Evolutionary conservation across 1,140 invertebrate genomes (phyloP).

Genomic region (Tetranychus urticae): DNA sequence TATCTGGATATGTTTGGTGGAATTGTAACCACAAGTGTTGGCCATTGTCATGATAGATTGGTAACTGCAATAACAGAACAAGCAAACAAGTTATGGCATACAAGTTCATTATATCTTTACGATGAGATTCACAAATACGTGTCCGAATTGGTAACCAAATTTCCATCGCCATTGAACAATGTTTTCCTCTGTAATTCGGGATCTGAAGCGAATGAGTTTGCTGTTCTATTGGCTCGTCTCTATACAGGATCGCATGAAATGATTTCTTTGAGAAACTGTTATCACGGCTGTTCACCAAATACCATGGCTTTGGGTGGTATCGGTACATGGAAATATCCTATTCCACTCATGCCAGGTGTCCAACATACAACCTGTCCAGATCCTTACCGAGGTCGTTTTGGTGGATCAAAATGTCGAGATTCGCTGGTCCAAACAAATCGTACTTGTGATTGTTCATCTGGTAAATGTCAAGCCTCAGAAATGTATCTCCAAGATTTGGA

Average conservation of each 20-base stretch:
- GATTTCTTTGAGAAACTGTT: conserved; percentile 56
- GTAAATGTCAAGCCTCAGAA: conserved; percentile 40
- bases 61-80: conserved; percentile 49
- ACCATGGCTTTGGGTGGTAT: conserved; percentile 58
- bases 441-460: conserved; percentile 34
- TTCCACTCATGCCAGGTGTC: conserved; percentile 43
- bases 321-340: conserved; percentile 46
- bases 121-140: conserved; percentile 74
- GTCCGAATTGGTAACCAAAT: conserved; percentile 44
- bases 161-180: conserved; percentile 54
- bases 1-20: conserved; percentile 83
- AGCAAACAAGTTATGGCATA: conserved; percentile 59
- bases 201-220: conserved; percentile 88
- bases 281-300: conserved; percentile 66
- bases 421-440: conserved; percentile 46
- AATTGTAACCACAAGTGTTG: conserved; percentile 89
- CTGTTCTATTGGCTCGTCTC: conserved; percentile 55
- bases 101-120: conserved; percentile 70
- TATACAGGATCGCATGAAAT: conserved; percentile 63
- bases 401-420: conserved; percentile 60
- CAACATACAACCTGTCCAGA: conserved; percentile 73
- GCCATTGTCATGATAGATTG: conserved; percentile 76
- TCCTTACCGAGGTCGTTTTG: conserved; percentile 65
- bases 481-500: conserved; percentile 59
- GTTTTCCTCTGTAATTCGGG: conserved; percentile 73